A percentile compares a stretch with the other conserved stretches of the same genome.
Conservation (phyloP, 2,888 invertebrate species). For the Drosophila kuntzei region DNA sequence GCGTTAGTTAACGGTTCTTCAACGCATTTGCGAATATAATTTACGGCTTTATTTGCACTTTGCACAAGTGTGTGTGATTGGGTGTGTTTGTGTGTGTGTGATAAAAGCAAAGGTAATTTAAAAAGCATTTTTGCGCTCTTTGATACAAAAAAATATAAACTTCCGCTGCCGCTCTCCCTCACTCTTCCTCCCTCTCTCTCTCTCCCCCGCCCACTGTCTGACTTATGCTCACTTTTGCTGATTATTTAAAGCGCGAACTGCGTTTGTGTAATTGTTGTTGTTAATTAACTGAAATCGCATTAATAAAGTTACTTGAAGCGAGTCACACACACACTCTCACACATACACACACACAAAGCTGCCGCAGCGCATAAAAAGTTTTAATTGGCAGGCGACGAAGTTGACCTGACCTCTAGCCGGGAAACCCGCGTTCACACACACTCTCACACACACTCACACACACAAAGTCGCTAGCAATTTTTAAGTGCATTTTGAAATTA, state of each 20-base stretch:
- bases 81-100: constrained; percentile 2
- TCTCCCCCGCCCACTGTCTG: not conserved
- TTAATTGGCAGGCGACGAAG: constrained; percentile 79
- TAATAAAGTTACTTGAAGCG: constrained; percentile 70
- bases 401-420: constrained; percentile 73
- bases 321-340: constrained; percentile 18
- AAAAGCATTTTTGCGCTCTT: constrained; percentile 9
- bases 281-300: constrained; percentile 77
- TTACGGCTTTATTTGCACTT: constrained; percentile 1
- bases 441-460: constrained; percentile 21
- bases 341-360: constrained; percentile 20
- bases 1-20: constrained; percentile 10
- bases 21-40: constrained; percentile 17
- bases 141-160: constrained; percentile 1
- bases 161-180: not conserved
- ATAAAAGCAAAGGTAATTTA: constrained; percentile 1
- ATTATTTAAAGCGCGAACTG: constrained; percentile 29
- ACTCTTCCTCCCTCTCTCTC: not conserved
- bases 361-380: constrained; percentile 73
- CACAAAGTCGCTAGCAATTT: constrained; percentile 38
- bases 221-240: constrained; percentile 17
- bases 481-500: constrained; percentile 72
- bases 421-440: constrained; percentile 36
- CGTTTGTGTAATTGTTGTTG: constrained; percentile 58
- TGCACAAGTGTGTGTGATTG: not conserved